Base-by-base conservation (phyloP, 2,113 vertebrate species). In the Callopanchax toddi region DNA sequence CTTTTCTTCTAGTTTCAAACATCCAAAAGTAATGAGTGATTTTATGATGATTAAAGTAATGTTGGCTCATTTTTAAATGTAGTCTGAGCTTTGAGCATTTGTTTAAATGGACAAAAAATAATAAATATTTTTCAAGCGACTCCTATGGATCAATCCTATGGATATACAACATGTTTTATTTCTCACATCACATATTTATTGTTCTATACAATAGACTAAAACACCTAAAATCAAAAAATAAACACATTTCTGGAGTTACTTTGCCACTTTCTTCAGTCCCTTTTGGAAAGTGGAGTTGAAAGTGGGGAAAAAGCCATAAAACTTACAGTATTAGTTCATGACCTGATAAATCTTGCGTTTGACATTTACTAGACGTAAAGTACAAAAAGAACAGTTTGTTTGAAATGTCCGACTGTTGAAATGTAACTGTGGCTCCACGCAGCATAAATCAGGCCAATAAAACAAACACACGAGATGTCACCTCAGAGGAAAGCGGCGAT, bases 301-400 rank as follows among this genome's bases (percentile, higher is more conserved):
- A 58, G 42, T 29, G 49, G 25, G 4, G 4, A 9, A 52, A 6
- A 36, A 18, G 23, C 29, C 25, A 45, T 48, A 60, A 17, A 36
- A 46, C 6, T 21, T 16, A 20, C 34, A 43, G 13, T 11, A 46
- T 26, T 44, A 54, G 25, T 20, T 67, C 36, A 45, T 2, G 22
- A 54, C 23, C 17, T 46, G 34, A 62, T 70, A 15, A 51, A 52
- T 68, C 0, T 18, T 46, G 44, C 32, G 22, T 66, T 39, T 64
- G 50, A 50, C 69, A 52, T 68, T 43, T 11, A 40, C 15, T 23
- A 8, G 25, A 68, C 15, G 49, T 56, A 23, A 43, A 36, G 29
- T 16, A 40, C 3, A 6, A 34, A 55, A n/a, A 55, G 50, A 53
- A 46, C 44, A 55, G 32, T 63, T 57, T 71, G 50, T 60, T 61